Evolutionary conservation across 2,113 vertebrate species (phyloP), one percentile per base, ranked within the genome.

Genomic region (Chloropsis cyanopogon): DNA sequence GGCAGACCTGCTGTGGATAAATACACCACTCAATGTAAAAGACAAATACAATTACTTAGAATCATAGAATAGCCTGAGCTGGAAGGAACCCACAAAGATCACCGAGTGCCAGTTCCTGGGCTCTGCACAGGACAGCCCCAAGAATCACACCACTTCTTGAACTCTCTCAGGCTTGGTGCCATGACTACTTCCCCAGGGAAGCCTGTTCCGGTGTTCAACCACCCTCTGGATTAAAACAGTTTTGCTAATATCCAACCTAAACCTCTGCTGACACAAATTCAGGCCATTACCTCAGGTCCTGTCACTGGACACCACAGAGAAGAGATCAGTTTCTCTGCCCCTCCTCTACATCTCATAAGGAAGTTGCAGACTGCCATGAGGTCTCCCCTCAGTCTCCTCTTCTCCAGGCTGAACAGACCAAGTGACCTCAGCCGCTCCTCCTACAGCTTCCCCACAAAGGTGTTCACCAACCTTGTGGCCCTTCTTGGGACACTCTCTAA

Each of bases 361-460:
- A 65, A 41, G 8, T 13, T 65, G 60, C 10, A 12, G 8, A 46
- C 18, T 53, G 9, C 13, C 3, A 10, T 54, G 14, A 64, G 14
- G 1, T 53, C 8, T 33, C 9, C 12, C 20, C 20, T 73, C 41
- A 47, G 5, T 29, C 18, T 64, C 49, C 49, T 35, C 10, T 44
- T 31, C 33, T 65, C 21, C 71, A 50, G 11, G 6, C 4, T 42
- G 44, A 66, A 42, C 21, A 66, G 29, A 56, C 5, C 8, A 41
- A 21, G 35, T 50, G 31, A 13, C 10, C 7, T 49, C 52, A 49
- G 10, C 8, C 2, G 1, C 16, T 42, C 7, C 20, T 49, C 8
- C 24, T 24, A 24, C 0, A 0, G 10, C 17, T 50, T 68, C 37
- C 44, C 14, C 21, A 21, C 61, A 31, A 42, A 26, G 6, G 21